Evolutionary conservation across 2,888 invertebrate species (phyloP).

Genomic region (Brachypterus glaber): DNA sequence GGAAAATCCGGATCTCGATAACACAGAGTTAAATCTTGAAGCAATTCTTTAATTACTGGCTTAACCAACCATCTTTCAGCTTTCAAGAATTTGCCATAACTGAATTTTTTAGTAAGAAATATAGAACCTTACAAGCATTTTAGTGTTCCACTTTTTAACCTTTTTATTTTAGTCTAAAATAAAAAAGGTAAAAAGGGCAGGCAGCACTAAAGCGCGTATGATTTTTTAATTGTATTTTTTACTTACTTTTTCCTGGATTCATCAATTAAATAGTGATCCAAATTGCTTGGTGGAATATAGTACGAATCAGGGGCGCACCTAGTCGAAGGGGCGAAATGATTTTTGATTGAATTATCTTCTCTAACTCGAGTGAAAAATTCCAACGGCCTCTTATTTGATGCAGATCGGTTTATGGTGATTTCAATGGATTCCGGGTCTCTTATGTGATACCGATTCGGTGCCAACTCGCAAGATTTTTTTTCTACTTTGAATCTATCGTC

Average conservation of each 20-base stretch:
- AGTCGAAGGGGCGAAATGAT: constrained; percentile 40
- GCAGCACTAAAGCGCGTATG: too few species aligned
- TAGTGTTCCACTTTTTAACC: background rate
- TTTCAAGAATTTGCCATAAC: constrained; percentile 31
- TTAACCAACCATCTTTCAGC: constrained; percentile 32
- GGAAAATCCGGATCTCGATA: constrained; percentile 44
- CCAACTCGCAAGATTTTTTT: background rate
- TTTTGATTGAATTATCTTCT: constrained; percentile 44
- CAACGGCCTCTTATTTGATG: background rate
- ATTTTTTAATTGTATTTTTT: too few species aligned
- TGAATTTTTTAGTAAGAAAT: too few species aligned
- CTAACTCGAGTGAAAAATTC: constrained; percentile 43
- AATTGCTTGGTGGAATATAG: constrained; percentile 27
- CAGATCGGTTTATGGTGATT: background rate
- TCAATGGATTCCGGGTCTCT: background rate
- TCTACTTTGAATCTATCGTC: too few species aligned
- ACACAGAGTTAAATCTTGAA: constrained; percentile 45
- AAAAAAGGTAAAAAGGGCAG: background rate
- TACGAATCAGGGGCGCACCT: constrained; percentile 28
- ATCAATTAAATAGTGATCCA: constrained; percentile 31
- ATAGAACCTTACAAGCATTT: too few species aligned
- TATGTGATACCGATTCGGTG: background rate
- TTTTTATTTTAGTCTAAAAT: constrained; percentile 1
- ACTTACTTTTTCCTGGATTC: constrained; percentile 23
- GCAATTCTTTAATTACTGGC: constrained; percentile 42